A percentile compares a stretch with the other conserved stretches of the same genome.
Conservation (phyloP, 2,797 vertebrate species). For the Heliangelus exortis region DNA sequence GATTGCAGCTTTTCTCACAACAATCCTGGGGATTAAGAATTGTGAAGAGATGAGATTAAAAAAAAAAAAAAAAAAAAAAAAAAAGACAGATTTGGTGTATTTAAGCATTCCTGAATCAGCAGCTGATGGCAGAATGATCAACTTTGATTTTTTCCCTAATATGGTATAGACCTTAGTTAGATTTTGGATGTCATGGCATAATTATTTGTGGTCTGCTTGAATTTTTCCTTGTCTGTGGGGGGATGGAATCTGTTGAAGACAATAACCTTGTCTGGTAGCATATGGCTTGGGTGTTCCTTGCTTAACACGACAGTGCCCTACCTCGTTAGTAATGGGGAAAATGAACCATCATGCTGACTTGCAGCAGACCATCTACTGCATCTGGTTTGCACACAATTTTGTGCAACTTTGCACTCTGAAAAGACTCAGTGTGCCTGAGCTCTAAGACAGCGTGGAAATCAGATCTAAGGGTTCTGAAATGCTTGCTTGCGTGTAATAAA, state of each 20-base stretch:
- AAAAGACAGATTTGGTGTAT: background rate
- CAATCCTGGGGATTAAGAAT: background rate
- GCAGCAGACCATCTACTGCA: background rate
- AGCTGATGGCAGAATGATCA: background rate
- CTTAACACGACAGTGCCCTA: rapidly evolving
- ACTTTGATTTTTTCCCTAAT: background rate
- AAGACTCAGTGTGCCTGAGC: background rate
- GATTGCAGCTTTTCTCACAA: background rate
- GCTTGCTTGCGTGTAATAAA: background rate
- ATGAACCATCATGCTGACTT: background rate
- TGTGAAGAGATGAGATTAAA: background rate
- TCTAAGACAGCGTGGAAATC: background rate
- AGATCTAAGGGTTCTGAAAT: background rate
- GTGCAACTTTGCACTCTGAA: background rate
- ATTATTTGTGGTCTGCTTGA: background rate
- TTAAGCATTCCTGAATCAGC: background rate
- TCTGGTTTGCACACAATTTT: background rate
- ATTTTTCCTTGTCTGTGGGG: background rate
- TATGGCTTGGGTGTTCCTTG: background rate
- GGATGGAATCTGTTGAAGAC: background rate
- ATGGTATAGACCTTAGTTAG: background rate
- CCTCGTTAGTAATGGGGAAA: background rate
- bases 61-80: background rate
- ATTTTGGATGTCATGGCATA: background rate
- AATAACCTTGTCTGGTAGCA: background rate